Base-by-base conservation (phyloP, 92 coral and sea anemone species). In the Bergia puertoricense region DNA sequence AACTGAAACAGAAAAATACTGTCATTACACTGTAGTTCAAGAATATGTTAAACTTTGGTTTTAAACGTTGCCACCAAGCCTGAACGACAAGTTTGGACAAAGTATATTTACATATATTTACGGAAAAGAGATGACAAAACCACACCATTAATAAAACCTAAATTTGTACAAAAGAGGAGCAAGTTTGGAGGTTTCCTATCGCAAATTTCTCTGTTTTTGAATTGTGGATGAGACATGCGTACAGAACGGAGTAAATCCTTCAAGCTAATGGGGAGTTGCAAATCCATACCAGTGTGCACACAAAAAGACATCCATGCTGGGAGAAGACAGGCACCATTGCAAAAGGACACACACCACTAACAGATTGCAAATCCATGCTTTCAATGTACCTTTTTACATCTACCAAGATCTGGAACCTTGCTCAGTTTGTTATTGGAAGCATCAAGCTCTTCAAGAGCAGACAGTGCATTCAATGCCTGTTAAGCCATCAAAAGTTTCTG, bases 391-490 rank as follows among this genome's bases (percentile, higher is more conserved):
- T 97, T 93, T 77, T 91, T 92, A 80, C 99, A 97, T 82, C 99
- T 90, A 23, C 99, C 98, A 56, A 97, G 85, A 86, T 94, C 97
- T 51, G 98, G 93, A 23, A 95, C 48, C 71, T 89, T 91, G 74
- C 74, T 71, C 45, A 97, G 88, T 78, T 74, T 86, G 91, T 97
- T 97, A 44, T 95, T 91, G 62, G 98, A 93, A n/a, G 91, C 94
- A 83, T 97, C 96, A 85, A 95, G 96, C 77, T 97, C 98, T 85
- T 97, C 97, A 30, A 97, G 94, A 18, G 90, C 86, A 5, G 99
- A 91, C 41, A 97, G 87, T 41, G 95, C 91, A 88, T 95, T 97
- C 79, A 97, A 48, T 54, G 98, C 98, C 98, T 95, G 81, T 10
- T 9, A 73, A 82, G 43, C 8, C 50, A 51, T 54, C 59, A 54